Percentiles rank a stretch among this genome's conserved stretches.
Evolutionary conservation across 2,888 invertebrate species (phyloP).

Genomic region (Microchrysa polita): DNA sequence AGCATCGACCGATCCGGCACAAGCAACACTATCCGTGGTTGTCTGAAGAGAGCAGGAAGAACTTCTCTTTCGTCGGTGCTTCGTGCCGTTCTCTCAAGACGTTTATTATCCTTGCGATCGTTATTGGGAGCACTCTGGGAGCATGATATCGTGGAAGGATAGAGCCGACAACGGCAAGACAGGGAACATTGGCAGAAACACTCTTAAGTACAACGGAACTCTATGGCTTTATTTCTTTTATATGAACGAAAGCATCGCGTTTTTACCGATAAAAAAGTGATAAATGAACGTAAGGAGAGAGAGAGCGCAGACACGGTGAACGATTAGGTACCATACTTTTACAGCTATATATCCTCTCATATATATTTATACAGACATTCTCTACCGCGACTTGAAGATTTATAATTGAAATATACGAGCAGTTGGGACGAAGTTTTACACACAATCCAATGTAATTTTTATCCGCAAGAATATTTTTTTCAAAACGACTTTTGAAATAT

Average conservation of each 20-base stretch:
- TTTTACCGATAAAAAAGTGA: slow-evolving; percentile 32
- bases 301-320: not conserved
- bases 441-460: slow-evolving; percentile 11
- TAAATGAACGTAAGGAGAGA: slow-evolving; percentile 11
- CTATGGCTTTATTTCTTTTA: not conserved
- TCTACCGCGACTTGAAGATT: not conserved
- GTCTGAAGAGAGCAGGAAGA: too few species aligned
- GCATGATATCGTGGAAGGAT: not conserved
- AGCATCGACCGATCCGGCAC: too few species aligned
- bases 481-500: not conserved
- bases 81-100: not conserved
- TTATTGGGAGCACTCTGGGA: not conserved
- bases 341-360: too few species aligned
- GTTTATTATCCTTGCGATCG: slow-evolving; percentile 5
- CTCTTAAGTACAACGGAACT: not conserved
- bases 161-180: not conserved
- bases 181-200: not conserved
- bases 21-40: too few species aligned
- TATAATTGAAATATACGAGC: slow-evolving; percentile 11
- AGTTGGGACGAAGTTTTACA: slow-evolving; percentile 7
- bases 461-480: not conserved
- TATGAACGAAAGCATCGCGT: slow-evolving; percentile 3
- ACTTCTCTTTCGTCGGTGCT: not conserved
- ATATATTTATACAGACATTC: not conserved
- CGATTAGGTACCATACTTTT: not conserved